These are phyloP conservation scores for Capitella teleta DNA, from an alignment of 1,140 invertebrate genomes.

Conservation along the genomic window DNA sequence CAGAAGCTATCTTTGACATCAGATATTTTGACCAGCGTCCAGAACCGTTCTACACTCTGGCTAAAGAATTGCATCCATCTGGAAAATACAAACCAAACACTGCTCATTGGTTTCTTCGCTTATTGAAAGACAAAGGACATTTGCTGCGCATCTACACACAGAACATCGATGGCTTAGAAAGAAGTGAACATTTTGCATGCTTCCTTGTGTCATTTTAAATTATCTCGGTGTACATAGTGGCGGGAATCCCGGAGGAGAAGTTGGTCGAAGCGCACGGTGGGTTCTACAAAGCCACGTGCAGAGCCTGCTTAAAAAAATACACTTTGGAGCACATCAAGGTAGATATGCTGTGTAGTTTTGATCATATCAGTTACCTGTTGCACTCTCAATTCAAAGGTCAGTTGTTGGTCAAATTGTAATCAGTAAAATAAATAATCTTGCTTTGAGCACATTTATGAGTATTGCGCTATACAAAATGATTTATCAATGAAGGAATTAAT, in stretches of 20 bases:
- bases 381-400: too few relatives aligned
- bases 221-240: slow-evolving; percentile 20
- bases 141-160: slow-evolving; percentile 43
- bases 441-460: too few relatives aligned
- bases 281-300: slow-evolving; percentile 79
- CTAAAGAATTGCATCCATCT: slow-evolving; percentile 41
- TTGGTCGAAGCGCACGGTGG: slow-evolving; percentile 90
- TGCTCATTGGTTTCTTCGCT: slow-evolving; percentile 38
- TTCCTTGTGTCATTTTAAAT: neutral
- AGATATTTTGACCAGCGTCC: slow-evolving; percentile 39
- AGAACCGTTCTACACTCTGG: slow-evolving; percentile 42
- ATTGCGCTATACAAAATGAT: too few relatives aligned
- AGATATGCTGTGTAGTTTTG: neutral
- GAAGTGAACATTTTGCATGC: slow-evolving; percentile 29
- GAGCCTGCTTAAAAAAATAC: slow-evolving; percentile 51
- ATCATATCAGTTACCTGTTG: neutral
- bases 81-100: slow-evolving; percentile 41
- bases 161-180: slow-evolving; percentile 44
- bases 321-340: slow-evolving; percentile 33
- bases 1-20: slow-evolving; percentile 92
- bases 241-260: slow-evolving; percentile 62
- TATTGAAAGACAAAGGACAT: slow-evolving; percentile 37
- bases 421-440: too few relatives aligned
- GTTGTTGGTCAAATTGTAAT: too few relatives aligned
- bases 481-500: too few relatives aligned